These are phyloP conservation scores for Hydractinia symbiolongicarpus DNA, from an alignment of 30 jellyfish, hydroid and myxozoan species.

Conservation along the genomic window DNA sequence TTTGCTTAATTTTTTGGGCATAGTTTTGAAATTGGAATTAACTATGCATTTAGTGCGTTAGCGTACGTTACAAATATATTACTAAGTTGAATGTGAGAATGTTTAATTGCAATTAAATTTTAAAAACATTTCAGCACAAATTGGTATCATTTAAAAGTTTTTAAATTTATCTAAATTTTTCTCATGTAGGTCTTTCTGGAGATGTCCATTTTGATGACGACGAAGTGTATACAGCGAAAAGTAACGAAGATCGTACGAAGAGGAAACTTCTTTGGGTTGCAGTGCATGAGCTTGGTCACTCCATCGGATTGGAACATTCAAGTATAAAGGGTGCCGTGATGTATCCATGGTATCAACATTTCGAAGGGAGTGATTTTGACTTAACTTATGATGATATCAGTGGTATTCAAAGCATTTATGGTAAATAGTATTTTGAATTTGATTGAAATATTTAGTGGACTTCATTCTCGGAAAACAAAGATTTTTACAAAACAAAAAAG, in stretches of 20 bases:
- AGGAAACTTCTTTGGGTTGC: conserved; percentile 78
- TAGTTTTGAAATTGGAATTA: too few relatives aligned
- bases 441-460: too few relatives aligned
- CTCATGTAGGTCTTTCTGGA: conserved; percentile 55
- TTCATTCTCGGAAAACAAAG: too few relatives aligned
- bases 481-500: too few relatives aligned
- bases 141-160: too few relatives aligned
- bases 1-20: too few relatives aligned
- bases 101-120: too few relatives aligned
- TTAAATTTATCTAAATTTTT: not conserved
- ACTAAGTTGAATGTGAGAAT: too few relatives aligned
- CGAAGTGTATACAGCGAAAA: conserved; percentile 50
- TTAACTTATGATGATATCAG: conserved; percentile 66
- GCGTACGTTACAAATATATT: too few relatives aligned
- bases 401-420: conserved; percentile 72
- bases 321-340: conserved; percentile 56
- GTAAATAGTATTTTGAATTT: conserved; percentile 10
- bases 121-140: too few relatives aligned
- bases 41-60: too few relatives aligned
- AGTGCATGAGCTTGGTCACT: conserved; percentile 90
- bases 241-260: conserved; percentile 32
- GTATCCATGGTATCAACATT: conserved; percentile 87
- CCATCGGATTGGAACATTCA: conserved; percentile 86
- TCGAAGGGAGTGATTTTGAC: conserved; percentile 48
- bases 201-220: conserved; percentile 85